Base-by-base conservation (phyloP, 2,797 vertebrate genomes). In the Esox masquinongy region DNA sequence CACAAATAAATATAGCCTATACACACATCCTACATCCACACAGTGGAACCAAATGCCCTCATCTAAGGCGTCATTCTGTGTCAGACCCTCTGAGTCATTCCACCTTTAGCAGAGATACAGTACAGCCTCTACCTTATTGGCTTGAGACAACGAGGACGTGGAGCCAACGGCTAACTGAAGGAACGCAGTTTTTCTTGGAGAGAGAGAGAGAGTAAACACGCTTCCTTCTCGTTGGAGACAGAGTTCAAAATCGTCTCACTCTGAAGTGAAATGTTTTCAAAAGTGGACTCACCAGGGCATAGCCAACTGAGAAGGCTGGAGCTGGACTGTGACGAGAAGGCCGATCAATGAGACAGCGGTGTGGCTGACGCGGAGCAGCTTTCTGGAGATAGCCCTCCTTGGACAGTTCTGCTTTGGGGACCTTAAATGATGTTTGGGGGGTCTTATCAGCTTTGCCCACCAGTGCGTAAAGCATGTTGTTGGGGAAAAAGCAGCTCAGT, bases 341-440 rank as follows among this genome's bases (percentile, higher is more conserved):
- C 78, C 86, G 92, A 92, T 93, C 90, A 90, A 91, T 92, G 85
- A 91, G 90, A 91, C 87, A 89, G 89, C 89, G 85, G 74, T 86
- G 80, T 83, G 88, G 80, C 82, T 91, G 79, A 91, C 83, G 88
- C 92, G 79, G 86, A 82, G 85, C 88, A 87, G 88, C 91, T 91
- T 89, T 89, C 84, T 84, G 79, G 88, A 89, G 91, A 89, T 88
- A 87, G 87, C 86, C 84, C 79, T 89, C 86, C 83, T 80, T 87
- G 88, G 87, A 90, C 87, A 88, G 85, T 90, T 91, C 87, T 90
- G 90, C 86, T 92, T 91, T 89, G 82, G 88, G 90, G 86, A 88
- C 84, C 84, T 83, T 69, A 87, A 91, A 92, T 92, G 87, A 85
- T 83, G 88, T 91, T 89, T 80, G 79, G 1, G 47, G 53, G 84